A percentile compares a stretch with the other conserved stretches of the same genome.
Conservation (phyloP, 2,888 invertebrate species). For the Tetragonula carbonaria region DNA sequence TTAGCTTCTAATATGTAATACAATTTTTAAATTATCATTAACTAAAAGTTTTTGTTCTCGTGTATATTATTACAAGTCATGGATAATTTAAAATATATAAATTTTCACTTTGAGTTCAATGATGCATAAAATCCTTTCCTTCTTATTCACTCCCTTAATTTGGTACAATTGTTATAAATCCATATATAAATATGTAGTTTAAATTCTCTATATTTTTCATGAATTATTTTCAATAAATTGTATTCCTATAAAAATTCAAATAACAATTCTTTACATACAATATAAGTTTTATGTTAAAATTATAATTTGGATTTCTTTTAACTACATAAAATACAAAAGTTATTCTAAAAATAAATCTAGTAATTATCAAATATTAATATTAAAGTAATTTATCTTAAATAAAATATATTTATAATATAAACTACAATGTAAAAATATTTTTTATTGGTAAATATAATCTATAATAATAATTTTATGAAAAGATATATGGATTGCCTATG, state of each 20-base stretch:
- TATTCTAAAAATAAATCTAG: slow-evolving; percentile 2
- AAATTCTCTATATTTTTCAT: slow-evolving; percentile 4
- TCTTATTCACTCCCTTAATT: not conserved
- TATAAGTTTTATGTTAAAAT: slow-evolving; percentile 12
- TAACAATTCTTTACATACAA: not conserved
- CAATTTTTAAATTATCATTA: slow-evolving; percentile 7
- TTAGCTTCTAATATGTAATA: slow-evolving; percentile 16
- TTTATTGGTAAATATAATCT: slow-evolving; percentile 7
- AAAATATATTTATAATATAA: slow-evolving; percentile 21
- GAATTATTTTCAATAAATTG: not conserved
- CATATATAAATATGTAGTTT: slow-evolving; percentile 1
- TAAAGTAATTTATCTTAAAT: slow-evolving; percentile 27
- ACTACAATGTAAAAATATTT: slow-evolving; percentile 5
- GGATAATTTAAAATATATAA: slow-evolving; percentile 13
- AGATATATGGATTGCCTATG: slow-evolving; percentile 41
- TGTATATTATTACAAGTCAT: slow-evolving; percentile 30
- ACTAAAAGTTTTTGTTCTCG: slow-evolving; percentile 2
- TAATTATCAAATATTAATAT: slow-evolving; percentile 14
- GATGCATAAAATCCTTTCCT: not conserved
- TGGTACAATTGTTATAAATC: not conserved
- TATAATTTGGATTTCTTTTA: slow-evolving; percentile 1
- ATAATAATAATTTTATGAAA: slow-evolving; percentile 35
- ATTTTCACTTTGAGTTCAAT: slow-evolving; percentile 13
- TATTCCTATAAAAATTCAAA: slow-evolving; percentile 7
- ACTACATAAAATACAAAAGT: slow-evolving; percentile 1